Percentiles rank a stretch among this genome's conserved stretches.
Evolutionary conservation across 2,113 vertebrate genomes (phyloP).

Genomic region (Gnathonemus echidnorhynchus): DNA sequence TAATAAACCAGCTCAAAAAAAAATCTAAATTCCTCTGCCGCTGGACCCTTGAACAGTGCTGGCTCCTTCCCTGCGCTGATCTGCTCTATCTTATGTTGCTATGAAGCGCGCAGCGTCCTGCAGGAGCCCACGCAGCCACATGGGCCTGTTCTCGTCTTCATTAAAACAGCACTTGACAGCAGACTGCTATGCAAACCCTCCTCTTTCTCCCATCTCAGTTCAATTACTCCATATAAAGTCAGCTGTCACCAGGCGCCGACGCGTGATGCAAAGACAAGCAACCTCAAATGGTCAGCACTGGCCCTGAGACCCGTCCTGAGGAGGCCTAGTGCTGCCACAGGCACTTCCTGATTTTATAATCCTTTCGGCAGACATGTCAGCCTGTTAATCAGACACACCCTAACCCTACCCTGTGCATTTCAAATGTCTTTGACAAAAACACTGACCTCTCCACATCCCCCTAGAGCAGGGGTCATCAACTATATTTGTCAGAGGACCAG

Average conservation of each 20-base stretch:
- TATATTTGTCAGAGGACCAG: too few species aligned
- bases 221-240: not conserved
- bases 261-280: not conserved
- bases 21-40: not conserved
- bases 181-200: slow-evolving; percentile 11
- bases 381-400: not conserved
- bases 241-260: not conserved
- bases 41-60: not conserved
- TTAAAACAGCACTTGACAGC: slow-evolving; percentile 19
- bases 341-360: not conserved
- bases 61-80: not conserved
- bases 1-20: slow-evolving; percentile 5
- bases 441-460: not conserved
- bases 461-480: too few species aligned
- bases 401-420: not conserved
- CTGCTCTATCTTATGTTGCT: not conserved
- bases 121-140: not conserved
- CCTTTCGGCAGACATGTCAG: not conserved
- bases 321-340: not conserved
- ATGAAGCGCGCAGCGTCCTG: not conserved
- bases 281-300: not conserved
- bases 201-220: not conserved
- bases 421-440: not conserved
- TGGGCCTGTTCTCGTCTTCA: slow-evolving; percentile 3
- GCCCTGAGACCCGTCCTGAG: not conserved